phyloP scores from a whole-genome alignment of 2,797 vertebrate genomes.

The Dromococcyx pavoninus region DNA sequence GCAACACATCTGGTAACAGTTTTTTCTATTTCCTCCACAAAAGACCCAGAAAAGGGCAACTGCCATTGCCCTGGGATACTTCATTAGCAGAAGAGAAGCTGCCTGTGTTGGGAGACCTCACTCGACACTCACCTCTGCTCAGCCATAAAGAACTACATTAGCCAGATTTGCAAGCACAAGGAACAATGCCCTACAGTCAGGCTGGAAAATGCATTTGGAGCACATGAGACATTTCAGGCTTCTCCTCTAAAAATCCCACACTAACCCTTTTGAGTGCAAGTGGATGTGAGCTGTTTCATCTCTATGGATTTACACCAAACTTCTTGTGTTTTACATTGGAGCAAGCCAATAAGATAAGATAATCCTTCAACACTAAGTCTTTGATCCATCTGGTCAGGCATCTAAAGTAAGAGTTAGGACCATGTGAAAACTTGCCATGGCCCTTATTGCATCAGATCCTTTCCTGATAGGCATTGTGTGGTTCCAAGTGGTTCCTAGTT shows the following conservation, averaged over 20 bases:
- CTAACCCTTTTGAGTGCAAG: constrained; percentile 19
- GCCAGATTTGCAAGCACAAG: constrained; percentile 24
- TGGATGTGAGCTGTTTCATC: neutral
- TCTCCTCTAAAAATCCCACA: neutral
- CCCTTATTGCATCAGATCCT: neutral
- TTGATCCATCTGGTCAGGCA: neutral
- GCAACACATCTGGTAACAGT: neutral
- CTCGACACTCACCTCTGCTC: constrained; percentile 8
- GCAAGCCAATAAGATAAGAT: neutral
- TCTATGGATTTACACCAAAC: neutral
- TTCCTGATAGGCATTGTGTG: neutral
- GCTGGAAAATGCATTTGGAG: constrained; percentile 40
- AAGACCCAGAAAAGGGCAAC: neutral
- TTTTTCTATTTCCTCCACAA: neutral
- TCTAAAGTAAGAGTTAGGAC: neutral
- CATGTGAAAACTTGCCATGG: neutral
- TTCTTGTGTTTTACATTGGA: neutral
- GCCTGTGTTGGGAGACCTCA: constrained; percentile 6
- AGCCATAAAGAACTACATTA: constrained; percentile 27
- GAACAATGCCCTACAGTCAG: constrained; percentile 46
- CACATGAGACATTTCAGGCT: constrained; percentile 23
- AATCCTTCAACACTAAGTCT: neutral
- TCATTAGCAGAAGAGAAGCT: neutral
- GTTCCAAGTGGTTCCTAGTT: neutral
- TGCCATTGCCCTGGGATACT: neutral